Evolutionary conservation across 1,140 invertebrate species (phyloP).

Genomic region (Galleria mellonella): DNA sequence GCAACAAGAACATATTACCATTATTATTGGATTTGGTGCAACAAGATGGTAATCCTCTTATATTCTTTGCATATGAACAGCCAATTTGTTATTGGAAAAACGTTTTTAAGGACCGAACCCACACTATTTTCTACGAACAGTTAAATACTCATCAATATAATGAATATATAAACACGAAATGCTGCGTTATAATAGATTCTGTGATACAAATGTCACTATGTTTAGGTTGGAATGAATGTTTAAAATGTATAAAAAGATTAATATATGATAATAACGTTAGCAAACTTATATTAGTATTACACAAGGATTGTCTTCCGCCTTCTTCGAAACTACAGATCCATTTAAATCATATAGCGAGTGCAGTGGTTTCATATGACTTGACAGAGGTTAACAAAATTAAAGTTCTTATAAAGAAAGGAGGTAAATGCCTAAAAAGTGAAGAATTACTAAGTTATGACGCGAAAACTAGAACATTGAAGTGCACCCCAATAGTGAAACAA

Average conservation of each 20-base stretch:
- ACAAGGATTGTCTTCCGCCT: slow-evolving; percentile 66
- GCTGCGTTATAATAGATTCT: slow-evolving; percentile 56
- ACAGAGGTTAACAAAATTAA: slow-evolving; percentile 30
- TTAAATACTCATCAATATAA: slow-evolving; percentile 18
- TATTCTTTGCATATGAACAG: slow-evolving; percentile 58
- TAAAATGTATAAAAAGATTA: slow-evolving; percentile 34
- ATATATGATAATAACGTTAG: slow-evolving; percentile 30
- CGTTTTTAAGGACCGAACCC: slow-evolving; percentile 28
- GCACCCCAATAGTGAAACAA: slow-evolving; percentile 49
- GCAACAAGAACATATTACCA: slow-evolving; percentile 43
- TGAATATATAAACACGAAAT: slow-evolving; percentile 20
- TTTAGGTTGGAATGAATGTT: slow-evolving; percentile 44
- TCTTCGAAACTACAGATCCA: slow-evolving; percentile 42
- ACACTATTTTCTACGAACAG: slow-evolving; percentile 27
- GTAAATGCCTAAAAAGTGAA: slow-evolving; percentile 67
- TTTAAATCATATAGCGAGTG: slow-evolving; percentile 67
- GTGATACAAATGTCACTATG: slow-evolving; percentile 59
- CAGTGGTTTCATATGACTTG: slow-evolving; percentile 52
- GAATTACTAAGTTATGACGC: slow-evolving; percentile 60
- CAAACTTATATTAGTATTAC: slow-evolving; percentile 68
- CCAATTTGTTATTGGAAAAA: slow-evolving; percentile 45
- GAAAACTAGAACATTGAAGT: slow-evolving; percentile 38
- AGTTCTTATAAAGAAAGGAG: slow-evolving; percentile 63
- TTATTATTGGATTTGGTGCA: slow-evolving; percentile 34
- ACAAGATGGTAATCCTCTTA: slow-evolving; percentile 25